These are phyloP conservation scores for Tinea semifulvella DNA, from an alignment of 2,888 invertebrate species.

Conservation along the genomic window DNA sequence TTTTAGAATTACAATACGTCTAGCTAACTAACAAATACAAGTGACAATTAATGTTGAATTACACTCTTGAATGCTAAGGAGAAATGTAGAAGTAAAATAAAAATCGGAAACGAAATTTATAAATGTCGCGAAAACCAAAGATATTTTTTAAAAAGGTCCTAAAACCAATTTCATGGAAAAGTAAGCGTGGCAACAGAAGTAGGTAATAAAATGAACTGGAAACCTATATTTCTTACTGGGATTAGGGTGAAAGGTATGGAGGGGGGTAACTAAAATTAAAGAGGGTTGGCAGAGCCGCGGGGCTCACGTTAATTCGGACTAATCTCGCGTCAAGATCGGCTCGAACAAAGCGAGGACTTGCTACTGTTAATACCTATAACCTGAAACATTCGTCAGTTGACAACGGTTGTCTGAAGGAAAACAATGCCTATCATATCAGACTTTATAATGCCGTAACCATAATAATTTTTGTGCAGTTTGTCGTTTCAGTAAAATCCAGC, in stretches of 20 bases:
- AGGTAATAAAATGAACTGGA: constrained; percentile 9
- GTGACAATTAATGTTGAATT: too few species aligned
- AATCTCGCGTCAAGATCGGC: constrained; percentile 26
- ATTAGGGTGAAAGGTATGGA: constrained; percentile 13
- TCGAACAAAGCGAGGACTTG: constrained; percentile 23
- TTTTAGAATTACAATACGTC: too few species aligned
- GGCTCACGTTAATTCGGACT: constrained; percentile 24
- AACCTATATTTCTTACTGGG: constrained; percentile 14
- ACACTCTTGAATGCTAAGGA: too few species aligned
- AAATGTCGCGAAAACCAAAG: too few species aligned
- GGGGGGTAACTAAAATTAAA: constrained; percentile 14
- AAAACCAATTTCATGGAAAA: constrained; percentile 3
- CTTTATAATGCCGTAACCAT: too few species aligned
- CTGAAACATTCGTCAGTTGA: constrained; percentile 1
- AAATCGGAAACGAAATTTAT: too few species aligned
- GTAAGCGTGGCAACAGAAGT: constrained; percentile 4
- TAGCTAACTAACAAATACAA: too few species aligned
- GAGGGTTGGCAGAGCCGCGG: constrained; percentile 17
- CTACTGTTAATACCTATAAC: constrained; percentile 2
- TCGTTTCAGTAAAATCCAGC: too few species aligned
- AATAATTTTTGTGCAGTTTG: too few species aligned
- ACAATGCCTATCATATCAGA: too few species aligned
- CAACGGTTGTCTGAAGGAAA: background rate
- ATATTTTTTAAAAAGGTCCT: background rate
- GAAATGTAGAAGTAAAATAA: too few species aligned